A percentile compares a stretch with the other conserved stretches of the same genome.
Conservation (phyloP, 2,888 invertebrate species). For the Nemotelus nigrinus region DNA sequence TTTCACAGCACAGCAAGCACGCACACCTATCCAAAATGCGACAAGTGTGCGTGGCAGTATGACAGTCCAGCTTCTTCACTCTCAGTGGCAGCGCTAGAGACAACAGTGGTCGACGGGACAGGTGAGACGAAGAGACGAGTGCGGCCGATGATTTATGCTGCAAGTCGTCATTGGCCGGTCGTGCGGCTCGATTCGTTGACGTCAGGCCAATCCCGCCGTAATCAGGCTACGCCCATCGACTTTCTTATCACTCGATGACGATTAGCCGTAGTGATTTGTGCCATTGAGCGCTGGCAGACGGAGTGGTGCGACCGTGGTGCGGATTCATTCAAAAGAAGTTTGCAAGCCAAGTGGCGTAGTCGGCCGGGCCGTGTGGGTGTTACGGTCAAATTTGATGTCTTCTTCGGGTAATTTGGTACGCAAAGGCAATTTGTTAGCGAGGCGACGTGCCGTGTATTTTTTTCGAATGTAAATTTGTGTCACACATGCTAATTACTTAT, state of each 20-base stretch:
- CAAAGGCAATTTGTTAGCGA: not conserved
- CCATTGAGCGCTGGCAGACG: too few species aligned
- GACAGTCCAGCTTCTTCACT: too few species aligned
- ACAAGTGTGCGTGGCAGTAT: too few species aligned
- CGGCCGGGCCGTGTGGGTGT: not conserved
- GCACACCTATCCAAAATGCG: too few species aligned
- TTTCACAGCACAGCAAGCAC: too few species aligned
- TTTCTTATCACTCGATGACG: slow-evolving; percentile 23
- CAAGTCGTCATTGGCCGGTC: slow-evolving; percentile 30
- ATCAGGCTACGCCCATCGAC: slow-evolving; percentile 34
- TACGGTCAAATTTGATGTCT: slow-evolving; percentile 19
- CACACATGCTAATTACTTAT: slow-evolving; percentile 18
- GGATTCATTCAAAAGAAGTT: too few species aligned
- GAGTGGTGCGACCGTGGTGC: too few species aligned
- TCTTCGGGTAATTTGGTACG: not conserved
- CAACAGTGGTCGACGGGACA: not conserved
- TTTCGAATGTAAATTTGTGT: slow-evolving; percentile 29
- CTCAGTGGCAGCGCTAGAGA: too few species aligned
- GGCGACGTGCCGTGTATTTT: not conserved
- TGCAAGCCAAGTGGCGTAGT: too few species aligned
- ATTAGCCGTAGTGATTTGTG: slow-evolving; percentile 7
- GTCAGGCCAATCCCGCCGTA: slow-evolving; percentile 15
- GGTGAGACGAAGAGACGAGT: not conserved
- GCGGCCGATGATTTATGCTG: slow-evolving; percentile 21
- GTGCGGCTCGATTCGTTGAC: not conserved